Evolutionary conservation across 2,888 invertebrate genomes (phyloP), one percentile per base, ranked within the genome.

Genomic region (Drosophila dives): DNA sequence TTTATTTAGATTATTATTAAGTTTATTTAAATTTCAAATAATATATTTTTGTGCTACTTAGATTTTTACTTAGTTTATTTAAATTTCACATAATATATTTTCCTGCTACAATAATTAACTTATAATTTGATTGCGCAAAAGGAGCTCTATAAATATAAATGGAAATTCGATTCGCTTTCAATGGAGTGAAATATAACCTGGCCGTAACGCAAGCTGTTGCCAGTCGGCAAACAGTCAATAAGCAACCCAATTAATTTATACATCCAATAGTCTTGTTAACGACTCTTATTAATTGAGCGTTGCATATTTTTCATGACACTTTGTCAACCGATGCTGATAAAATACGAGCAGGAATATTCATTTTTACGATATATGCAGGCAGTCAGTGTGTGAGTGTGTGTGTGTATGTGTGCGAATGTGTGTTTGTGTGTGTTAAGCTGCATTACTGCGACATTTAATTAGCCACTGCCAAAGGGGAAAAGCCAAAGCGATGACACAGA

Each of bases 371-470:
- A 42, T 15, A 55, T 54, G 40, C 40, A 53, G 15, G 4, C 23
- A 20, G 20, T 42, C 11, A 20, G 20, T 20, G 11, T 42, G 8
- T 3, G 26, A 11, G 26, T n/a, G 29, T 40, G 45, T 53, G 15
- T 26, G n/a, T 7, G 15, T 20, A 8, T 49, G 34, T 45, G 15
- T n/a, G 15, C 26, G n/a, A n/a, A n/a, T n/a, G 38, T n/a, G 32
- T 10, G 34, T 23, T 23, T 23, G 8, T 32, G 17, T 40, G 20
- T 45, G 23, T n/a, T 59, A 73, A 65, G 63, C 60, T 60, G 64
- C 69, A 76, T 78, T 78, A 83, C 75, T 76, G 78, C 70, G 81
- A 77, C 82, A 83, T 85, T 86, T 86, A 87, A 86, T 86, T 86
- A 87, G 85, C 75, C 71, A 62, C 54, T 50, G 70, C 72, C 70